Conservation (phyloP, 2,113 vertebrate genomes). For the Oplegnathus fasciatus region DNA sequence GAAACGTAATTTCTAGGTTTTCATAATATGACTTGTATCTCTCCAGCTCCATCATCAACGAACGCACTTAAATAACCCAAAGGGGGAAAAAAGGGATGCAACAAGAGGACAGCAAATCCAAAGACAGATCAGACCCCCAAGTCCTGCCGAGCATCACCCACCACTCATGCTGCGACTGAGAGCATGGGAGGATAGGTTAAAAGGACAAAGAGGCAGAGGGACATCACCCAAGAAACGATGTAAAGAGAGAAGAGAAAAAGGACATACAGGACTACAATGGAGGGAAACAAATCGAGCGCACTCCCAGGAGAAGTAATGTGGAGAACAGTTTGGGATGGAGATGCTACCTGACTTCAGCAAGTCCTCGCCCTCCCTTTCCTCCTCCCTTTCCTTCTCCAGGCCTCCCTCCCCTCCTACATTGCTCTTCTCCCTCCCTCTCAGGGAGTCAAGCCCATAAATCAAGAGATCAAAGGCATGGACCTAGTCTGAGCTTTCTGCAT, state of each 20-base stretch:
- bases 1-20: no score
- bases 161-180: neutral
- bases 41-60: no score
- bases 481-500: constrained; percentile 68
- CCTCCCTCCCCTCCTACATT: constrained; percentile 2
- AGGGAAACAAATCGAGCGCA: neutral
- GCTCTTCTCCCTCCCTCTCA: constrained; percentile 31
- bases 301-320: constrained; percentile 61
- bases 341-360: constrained; percentile 71
- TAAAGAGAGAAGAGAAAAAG: neutral
- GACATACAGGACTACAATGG: neutral
- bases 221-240: neutral
- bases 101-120: constrained; percentile 44
- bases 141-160: neutral
- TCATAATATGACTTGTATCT: no score
- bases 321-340: constrained; percentile 82
- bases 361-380: neutral
- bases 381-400: neutral
- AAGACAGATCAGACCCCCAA: neutral
- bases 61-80: no score
- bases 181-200: neutral
- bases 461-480: constrained; percentile 39
- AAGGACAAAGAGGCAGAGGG: neutral
- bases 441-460: constrained; percentile 51
- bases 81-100: neutral